Percentiles rank a stretch among this genome's conserved stretches.
Conservation (phyloP, 2,113 vertebrate genomes). For the Anguilla japonica region DNA sequence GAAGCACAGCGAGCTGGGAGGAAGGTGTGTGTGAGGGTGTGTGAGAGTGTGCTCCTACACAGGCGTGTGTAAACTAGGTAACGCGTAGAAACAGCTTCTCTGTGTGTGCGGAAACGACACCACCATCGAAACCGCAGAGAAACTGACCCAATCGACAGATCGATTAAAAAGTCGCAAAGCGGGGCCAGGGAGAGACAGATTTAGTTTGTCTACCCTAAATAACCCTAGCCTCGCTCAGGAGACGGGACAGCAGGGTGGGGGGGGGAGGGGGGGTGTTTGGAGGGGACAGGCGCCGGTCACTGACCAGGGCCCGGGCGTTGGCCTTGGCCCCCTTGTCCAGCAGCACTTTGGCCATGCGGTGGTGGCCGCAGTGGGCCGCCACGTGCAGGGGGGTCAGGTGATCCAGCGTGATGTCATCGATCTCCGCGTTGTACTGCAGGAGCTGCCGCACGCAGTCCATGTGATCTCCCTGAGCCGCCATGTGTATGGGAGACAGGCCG, state of each 20-base stretch:
- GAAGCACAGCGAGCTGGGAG: too few relatives aligned
- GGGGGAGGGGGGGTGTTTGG: not conserved
- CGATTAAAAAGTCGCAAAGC: not conserved
- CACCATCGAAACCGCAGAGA: too few relatives aligned
- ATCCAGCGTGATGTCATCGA: constrained; percentile 95
- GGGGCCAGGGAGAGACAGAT: not conserved
- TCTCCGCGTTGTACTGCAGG: constrained; percentile 88
- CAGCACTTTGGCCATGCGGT: constrained; percentile 91
- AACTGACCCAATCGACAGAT: too few relatives aligned
- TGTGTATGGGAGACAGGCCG: constrained; percentile 94
- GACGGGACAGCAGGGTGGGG: not conserved
- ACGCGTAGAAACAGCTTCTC: too few relatives aligned
- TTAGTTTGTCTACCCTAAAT: not conserved
- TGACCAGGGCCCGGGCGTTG: constrained; percentile 90
- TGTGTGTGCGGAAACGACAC: too few relatives aligned
- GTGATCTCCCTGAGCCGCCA: constrained; percentile 97
- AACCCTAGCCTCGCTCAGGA: not conserved
- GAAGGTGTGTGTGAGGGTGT: too few relatives aligned
- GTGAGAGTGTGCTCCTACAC: too few relatives aligned
- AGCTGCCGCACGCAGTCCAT: constrained; percentile 92
- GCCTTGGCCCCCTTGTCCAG: constrained; percentile 96
- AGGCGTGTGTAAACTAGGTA: too few relatives aligned
- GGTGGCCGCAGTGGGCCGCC: constrained; percentile 94
- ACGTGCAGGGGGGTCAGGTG: constrained; percentile 95
- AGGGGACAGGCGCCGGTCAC: constrained; percentile 22